A percentile compares a stretch with the other conserved stretches of the same genome.
These are phyloP conservation scores for Coracopsis vasa DNA, from an alignment of 2,113 vertebrate genomes.

Conservation along the genomic window DNA sequence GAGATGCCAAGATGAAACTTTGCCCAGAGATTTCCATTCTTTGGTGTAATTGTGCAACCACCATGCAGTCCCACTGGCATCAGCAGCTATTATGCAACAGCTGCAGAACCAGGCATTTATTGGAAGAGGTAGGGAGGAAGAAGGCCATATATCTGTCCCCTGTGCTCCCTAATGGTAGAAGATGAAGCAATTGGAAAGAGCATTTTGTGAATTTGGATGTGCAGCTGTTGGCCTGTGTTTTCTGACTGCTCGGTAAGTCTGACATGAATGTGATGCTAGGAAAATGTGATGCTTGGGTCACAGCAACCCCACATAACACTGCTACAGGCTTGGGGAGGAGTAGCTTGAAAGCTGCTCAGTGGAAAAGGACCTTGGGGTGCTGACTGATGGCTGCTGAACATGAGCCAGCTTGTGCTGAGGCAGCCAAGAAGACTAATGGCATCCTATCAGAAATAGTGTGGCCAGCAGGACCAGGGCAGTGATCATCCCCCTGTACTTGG, in stretches of 20 bases:
- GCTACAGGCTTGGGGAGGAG: not conserved
- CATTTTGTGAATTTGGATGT: not conserved
- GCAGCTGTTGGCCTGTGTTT: not conserved
- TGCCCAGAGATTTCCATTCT: constrained; percentile 22
- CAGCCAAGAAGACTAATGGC: not conserved
- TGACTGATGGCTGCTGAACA: not conserved
- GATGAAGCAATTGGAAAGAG: not conserved
- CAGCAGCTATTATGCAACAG: constrained; percentile 28
- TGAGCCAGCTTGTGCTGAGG: not conserved
- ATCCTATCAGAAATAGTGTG: not conserved
- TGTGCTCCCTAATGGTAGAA: not conserved
- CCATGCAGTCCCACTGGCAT: not conserved
- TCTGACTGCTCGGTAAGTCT: not conserved
- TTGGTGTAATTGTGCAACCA: not conserved
- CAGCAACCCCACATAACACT: not conserved
- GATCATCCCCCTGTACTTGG: not conserved
- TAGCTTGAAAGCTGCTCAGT: not conserved
- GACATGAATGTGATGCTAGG: rapidly evolving
- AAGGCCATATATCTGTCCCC: not conserved
- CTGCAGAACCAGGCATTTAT: not conserved
- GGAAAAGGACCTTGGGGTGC: not conserved
- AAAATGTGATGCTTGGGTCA: not conserved
- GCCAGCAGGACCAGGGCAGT: not conserved
- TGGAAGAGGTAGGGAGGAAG: not conserved
- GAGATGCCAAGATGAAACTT: not conserved